A percentile compares a stretch with the other conserved stretches of the same genome.
These are phyloP conservation scores for Campodea augens DNA, from an alignment of 1,140 invertebrate genomes.

Conservation along the genomic window DNA sequence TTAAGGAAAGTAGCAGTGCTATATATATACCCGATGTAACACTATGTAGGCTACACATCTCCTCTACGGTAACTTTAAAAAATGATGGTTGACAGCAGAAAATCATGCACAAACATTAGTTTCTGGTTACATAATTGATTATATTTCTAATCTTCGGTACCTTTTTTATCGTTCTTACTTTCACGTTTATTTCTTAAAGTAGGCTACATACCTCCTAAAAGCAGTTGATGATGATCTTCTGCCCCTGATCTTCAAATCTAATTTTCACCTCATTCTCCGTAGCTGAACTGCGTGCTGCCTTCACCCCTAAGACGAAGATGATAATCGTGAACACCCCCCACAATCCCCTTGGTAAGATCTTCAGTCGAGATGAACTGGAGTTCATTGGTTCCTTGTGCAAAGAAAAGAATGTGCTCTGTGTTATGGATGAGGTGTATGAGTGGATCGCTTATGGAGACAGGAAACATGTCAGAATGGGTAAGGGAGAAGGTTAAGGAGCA, in stretches of 20 bases:
- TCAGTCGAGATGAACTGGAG: slow-evolving; percentile 44
- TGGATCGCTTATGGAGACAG: slow-evolving; percentile 79
- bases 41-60: too few relatives aligned
- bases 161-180: neutral
- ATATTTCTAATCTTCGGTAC: too few relatives aligned
- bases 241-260: neutral
- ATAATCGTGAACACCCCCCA: slow-evolving; percentile 93
- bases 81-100: too few relatives aligned
- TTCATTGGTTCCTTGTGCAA: slow-evolving; percentile 71
- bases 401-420: slow-evolving; percentile 76
- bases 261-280: too few relatives aligned
- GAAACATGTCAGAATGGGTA: slow-evolving; percentile 77
- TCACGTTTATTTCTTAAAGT: neutral
- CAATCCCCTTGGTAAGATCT: slow-evolving; percentile 88
- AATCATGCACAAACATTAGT: too few relatives aligned
- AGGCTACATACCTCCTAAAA: neutral
- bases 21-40: too few relatives aligned
- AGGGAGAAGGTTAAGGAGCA: too few relatives aligned
- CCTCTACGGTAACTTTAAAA: too few relatives aligned
- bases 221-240: neutral
- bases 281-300: slow-evolving; percentile 64
- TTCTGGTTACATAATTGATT: too few relatives aligned
- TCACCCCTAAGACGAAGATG: slow-evolving; percentile 80
- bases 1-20: too few relatives aligned
- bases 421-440: slow-evolving; percentile 97